These are phyloP conservation scores for Ammodramus savannarum DNA, from an alignment of 2,113 vertebrate species.

Conservation along the genomic window DNA sequence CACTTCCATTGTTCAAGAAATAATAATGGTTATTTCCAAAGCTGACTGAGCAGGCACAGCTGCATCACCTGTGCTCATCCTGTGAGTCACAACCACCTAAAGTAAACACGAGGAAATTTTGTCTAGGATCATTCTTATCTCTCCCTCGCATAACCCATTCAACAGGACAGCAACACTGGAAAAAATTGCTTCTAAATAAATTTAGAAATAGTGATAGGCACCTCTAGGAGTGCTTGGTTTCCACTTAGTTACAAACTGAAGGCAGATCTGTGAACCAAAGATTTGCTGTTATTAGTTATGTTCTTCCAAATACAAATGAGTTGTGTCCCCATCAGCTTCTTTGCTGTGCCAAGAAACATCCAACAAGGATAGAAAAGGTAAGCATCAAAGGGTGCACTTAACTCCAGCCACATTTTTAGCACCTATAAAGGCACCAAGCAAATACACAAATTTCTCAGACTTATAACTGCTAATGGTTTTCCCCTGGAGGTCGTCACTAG, in stretches of 20 bases:
- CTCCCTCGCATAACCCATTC: background rate
- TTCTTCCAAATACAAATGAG: background rate
- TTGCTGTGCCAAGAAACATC: background rate
- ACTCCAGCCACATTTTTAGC: background rate
- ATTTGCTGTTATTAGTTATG: background rate
- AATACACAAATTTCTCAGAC: background rate
- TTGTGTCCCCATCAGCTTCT: background rate
- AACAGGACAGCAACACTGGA: background rate
- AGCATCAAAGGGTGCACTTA: background rate
- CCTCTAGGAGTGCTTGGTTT: background rate
- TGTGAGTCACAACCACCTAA: background rate
- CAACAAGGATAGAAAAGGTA: background rate
- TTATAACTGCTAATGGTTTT: background rate
- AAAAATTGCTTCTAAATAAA: background rate
- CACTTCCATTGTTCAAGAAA: background rate
- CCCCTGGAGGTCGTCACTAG: background rate
- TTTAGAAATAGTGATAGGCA: background rate
- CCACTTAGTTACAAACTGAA: background rate
- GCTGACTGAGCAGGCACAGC: background rate
- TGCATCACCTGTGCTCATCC: background rate
- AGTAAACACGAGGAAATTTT: fast-evolving
- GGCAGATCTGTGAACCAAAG: background rate
- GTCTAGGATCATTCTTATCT: background rate
- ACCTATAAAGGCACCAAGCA: background rate
- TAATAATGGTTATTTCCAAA: background rate